Base-by-base conservation (phyloP, 1,140 invertebrate species). In the Panulirus ornatus region DNA sequence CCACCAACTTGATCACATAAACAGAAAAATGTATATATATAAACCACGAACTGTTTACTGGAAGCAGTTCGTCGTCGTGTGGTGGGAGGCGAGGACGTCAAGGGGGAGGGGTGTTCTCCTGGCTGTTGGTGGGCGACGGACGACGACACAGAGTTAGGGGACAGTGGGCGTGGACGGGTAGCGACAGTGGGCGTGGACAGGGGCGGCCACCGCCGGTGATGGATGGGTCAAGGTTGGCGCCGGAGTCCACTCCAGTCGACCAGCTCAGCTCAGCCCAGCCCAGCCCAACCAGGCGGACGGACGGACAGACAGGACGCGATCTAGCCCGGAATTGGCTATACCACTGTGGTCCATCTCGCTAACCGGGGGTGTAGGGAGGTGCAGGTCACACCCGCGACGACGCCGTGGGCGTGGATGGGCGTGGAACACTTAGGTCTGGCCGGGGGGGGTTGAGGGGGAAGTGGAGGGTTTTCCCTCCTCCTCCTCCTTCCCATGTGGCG, bases 1-100 rank as follows among this genome's bases (percentile, higher is more conserved):
- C 54, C 19, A 58, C 54, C 11, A 58, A 58, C 54, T 58, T 58
- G 54, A 58, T 58, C 54, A 58, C 54, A 58, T 58, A 58, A 58
- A 58, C 54, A 58, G 22, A 58, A 58, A 58, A 19, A 58, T 19
- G n/a, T n/a, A n/a, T n/a, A n/a, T n/a, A n/a, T n/a, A n/a, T n/a
- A 5, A 58, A 14, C 54, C 19, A 14, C 14, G 11, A 22, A 22
- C 54, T 19, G 14, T 58, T 19, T 14, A 14, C 54, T 5, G 54
- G 19, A 5, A 22, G 19, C 19, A 22, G 5, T 3, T 14, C 54
- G 54, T 19, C 3, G 11, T 3, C 22, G 54, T 14, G 54, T 58
- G 54, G 54, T 58, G 19, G 54, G 54, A 22, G 11, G 54, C 14
- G 54, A 19, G 54, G 11, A 22, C 3, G 14, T 14, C 11, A 22